Conservation (phyloP, 2,888 invertebrate species). For the Salticus scenicus region DNA sequence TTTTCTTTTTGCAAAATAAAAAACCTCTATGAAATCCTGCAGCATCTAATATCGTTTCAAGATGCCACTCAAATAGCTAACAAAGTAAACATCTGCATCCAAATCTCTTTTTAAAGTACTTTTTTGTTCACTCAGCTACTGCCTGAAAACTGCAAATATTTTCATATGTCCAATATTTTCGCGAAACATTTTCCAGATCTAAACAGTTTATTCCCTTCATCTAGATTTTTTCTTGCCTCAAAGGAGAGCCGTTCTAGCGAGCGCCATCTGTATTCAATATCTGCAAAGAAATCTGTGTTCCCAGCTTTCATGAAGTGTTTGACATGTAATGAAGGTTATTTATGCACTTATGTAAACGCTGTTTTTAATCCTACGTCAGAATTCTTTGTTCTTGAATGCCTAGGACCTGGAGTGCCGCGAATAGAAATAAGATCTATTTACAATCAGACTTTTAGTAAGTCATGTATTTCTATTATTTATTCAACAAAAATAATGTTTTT, state of each 20-base stretch:
- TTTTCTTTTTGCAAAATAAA: no score
- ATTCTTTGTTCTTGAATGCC: constrained; percentile 91
- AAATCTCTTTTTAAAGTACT: neutral
- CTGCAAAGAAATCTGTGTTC: constrained; percentile 52
- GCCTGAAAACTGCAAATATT: neutral
- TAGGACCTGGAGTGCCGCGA: constrained; percentile 92
- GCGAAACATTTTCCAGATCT: neutral
- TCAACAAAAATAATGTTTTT: no score
- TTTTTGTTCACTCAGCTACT: neutral
- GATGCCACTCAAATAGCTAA: no score
- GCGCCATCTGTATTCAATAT: constrained; percentile 88
- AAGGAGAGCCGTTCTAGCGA: constrained; percentile 90
- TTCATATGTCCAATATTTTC: neutral
- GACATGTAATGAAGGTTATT: constrained; percentile 84
- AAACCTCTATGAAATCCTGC: no score
- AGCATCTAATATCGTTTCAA: no score
- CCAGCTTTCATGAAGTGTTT: constrained; percentile 80
- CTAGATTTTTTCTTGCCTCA: constrained; percentile 93
- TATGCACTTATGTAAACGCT: constrained; percentile 74
- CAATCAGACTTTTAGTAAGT: constrained; percentile 71
- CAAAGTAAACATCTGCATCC: no score
- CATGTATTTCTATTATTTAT: neutral
- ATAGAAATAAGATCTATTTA: constrained; percentile 81
- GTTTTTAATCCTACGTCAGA: constrained; percentile 81
- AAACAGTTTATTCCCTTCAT: constrained; percentile 70